A percentile compares a stretch with the other conserved stretches of the same genome.
Evolutionary conservation across 2,888 invertebrate genomes (phyloP).

Genomic region (Prenolepis imparis): DNA sequence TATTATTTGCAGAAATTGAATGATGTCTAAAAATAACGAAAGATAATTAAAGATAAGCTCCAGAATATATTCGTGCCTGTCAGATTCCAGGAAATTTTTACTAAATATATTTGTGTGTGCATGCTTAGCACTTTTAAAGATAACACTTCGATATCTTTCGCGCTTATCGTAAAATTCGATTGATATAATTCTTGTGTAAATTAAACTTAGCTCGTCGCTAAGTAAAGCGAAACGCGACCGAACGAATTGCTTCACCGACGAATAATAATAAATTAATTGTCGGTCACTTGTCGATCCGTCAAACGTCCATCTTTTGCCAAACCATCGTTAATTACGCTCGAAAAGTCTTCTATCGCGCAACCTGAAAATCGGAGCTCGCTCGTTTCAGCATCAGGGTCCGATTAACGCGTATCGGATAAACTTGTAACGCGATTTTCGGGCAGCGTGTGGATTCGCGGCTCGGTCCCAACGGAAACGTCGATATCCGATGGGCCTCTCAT

Average conservation of each 20-base stretch:
- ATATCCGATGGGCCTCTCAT: conserved; percentile 41
- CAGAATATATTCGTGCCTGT: background rate
- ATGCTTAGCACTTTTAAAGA: conserved; percentile 22
- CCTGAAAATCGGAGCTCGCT: background rate
- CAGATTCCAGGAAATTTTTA: background rate
- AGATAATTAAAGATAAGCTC: conserved; percentile 10
- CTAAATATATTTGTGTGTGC: background rate
- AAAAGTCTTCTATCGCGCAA: background rate
- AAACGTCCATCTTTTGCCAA: background rate
- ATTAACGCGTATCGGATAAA: conserved; percentile 39
- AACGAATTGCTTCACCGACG: background rate
- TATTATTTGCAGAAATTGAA: background rate
- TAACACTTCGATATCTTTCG: background rate
- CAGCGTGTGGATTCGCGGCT: conserved; percentile 9
- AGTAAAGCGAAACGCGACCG: background rate
- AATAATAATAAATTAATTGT: conserved; percentile 27
- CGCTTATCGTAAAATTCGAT: conserved; percentile 18
- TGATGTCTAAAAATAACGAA: background rate
- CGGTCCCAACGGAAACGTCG: conserved; percentile 49
- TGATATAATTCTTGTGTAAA: background rate
- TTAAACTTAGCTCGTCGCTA: background rate
- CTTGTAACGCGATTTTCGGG: conserved; percentile 36
- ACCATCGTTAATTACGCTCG: conserved; percentile 13
- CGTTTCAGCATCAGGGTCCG: background rate
- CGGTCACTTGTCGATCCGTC: background rate